phyloP scores from a whole-genome alignment of 2,113 vertebrate genomes.

The Fulica atra region DNA sequence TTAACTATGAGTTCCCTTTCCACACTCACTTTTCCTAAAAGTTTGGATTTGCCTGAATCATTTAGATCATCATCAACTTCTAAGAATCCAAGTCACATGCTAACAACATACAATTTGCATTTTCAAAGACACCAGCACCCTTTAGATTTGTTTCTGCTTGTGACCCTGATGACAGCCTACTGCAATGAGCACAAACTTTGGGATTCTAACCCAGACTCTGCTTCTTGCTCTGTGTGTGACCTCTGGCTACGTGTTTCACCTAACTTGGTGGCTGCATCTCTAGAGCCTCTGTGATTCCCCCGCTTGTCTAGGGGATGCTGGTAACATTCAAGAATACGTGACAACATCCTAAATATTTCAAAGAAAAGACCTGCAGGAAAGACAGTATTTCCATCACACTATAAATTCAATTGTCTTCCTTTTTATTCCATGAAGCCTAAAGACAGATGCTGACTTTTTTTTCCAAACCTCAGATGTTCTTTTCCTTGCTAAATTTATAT shows the following conservation, averaged over 20 bases:
- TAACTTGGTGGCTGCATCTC: background rate
- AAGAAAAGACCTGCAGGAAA: background rate
- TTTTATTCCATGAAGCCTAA: background rate
- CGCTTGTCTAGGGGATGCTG: too few relatives aligned
- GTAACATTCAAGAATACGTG: background rate
- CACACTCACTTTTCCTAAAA: background rate
- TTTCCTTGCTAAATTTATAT: conserved; percentile 31
- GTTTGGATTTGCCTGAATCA: background rate
- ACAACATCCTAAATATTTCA: background rate
- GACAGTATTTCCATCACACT: background rate
- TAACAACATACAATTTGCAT: background rate
- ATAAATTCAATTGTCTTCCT: conserved; percentile 31
- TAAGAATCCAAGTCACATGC: background rate
- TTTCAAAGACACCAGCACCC: background rate
- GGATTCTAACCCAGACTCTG: background rate
- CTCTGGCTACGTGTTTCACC: background rate
- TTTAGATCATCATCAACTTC: background rate
- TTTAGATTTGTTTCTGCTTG: background rate
- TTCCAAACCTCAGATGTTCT: conserved; percentile 40
- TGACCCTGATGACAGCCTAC: background rate
- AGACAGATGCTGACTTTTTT: conserved; percentile 29
- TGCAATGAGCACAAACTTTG: background rate
- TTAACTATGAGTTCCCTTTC: background rate
- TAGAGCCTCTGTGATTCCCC: background rate
- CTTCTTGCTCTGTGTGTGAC: too few relatives aligned